Evolutionary conservation across 2,888 invertebrate species (phyloP), one percentile per base, ranked within the genome.

Genomic region (Neoscelio sp.): DNA sequence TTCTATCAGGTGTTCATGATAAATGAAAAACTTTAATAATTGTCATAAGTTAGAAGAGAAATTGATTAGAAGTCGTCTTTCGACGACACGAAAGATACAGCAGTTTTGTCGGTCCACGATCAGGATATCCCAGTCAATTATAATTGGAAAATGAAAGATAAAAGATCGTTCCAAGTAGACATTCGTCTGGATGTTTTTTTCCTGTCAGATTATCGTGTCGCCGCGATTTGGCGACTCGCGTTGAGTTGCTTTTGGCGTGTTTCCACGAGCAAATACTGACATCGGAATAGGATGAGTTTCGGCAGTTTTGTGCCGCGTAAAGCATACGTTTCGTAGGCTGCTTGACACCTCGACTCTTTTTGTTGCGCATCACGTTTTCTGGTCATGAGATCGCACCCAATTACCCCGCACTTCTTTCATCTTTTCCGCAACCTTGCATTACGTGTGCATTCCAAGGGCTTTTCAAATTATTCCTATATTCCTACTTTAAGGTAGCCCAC

Each of bases 211-310:
- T 38, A 38, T 38, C 38, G 38, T 15, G 38, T 15, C 15, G 38
- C 7, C 15, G 15, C 38, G 38, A 38, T 38, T 38, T 38, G 38
- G 38, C 15, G 15, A 38, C 15, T 38, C 38, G 38, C 15, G 15
- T 38, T 7, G 38, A 15, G 38, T 38, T 38, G 38, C 38, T 38
- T 38, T 38, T 38, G 38, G 38, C 38, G 13, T 15, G 15, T 38
- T 38, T 38, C 38, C 38, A 38, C 15, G 38, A 15, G 38, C 15
- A 38, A 38, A 38, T 38, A 15, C 13, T 38, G 38, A 35, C 3
- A 38, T 38, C 13, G 15, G 13, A 13, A 5, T 15, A 15, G 15
- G 38, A 38, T 15, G 15, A 38, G 15, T 38, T 38, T 15, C 15
- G 15, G 15, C 38, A 38, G 38, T 38, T 38, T 38, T 1, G 38